phyloP scores from a whole-genome alignment of 2,113 vertebrate species.

The Leiothrix lutea region DNA sequence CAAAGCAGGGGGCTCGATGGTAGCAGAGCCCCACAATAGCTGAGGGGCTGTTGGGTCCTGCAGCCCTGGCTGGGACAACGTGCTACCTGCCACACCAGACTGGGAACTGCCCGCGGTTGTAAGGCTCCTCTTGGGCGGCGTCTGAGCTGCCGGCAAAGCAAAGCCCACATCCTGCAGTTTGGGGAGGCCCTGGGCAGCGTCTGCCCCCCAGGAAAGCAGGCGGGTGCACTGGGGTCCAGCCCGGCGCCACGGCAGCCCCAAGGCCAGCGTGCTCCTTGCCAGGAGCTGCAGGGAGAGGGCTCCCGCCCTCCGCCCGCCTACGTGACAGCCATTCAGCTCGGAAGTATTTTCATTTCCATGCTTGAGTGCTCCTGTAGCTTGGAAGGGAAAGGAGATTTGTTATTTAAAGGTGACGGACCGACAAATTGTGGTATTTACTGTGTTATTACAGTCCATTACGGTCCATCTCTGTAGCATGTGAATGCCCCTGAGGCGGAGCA shows the following conservation, averaged over 20 bases:
- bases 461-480: not conserved
- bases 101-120: rapidly evolving
- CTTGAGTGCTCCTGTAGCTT: not conserved
- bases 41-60: not conserved
- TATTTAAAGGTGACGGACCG: not conserved
- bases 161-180: not conserved
- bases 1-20: rapidly evolving
- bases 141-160: not conserved
- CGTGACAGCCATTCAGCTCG: not conserved
- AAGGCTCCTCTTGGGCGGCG: not conserved
- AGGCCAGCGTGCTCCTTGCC: not conserved
- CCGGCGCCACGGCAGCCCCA: not conserved
- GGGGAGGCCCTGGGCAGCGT: not conserved
- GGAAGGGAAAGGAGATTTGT: not conserved
- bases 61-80: not conserved
- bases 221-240: not conserved
- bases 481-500: not conserved
- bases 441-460: not conserved
- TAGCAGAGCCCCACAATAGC: not conserved
- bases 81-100: rapidly evolving
- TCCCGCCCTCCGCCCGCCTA: not conserved
- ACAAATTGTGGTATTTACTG: not conserved
- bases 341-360: not conserved
- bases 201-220: not conserved
- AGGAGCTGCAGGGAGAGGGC: not conserved